Conservation (phyloP, 2,797 vertebrate genomes). For the Phrynocephalus vlangalii region DNA sequence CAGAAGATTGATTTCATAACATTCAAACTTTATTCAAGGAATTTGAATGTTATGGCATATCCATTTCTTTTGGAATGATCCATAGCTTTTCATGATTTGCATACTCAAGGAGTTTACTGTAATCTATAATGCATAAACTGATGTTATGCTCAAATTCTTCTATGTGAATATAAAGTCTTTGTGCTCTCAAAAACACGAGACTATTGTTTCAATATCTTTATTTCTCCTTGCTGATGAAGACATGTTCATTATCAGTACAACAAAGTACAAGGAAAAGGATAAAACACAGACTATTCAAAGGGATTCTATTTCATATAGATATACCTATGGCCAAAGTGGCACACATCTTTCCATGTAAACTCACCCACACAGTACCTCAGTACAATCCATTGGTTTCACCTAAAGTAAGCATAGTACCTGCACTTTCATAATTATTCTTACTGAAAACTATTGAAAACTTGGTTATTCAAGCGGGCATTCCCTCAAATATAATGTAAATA, state of each 20-base stretch:
- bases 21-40: no score
- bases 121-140: no score
- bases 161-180: conserved; percentile 20
- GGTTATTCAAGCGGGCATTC: no score
- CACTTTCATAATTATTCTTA: conserved; percentile 64
- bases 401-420: conserved; percentile 29
- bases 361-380: background rate
- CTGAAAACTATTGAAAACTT: background rate
- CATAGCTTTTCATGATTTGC: no score
- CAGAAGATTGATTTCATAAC: no score
- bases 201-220: background rate
- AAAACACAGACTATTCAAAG: no score
- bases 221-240: conserved; percentile 42
- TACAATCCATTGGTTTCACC: background rate
- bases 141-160: background rate
- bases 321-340: background rate
- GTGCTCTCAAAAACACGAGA: background rate
- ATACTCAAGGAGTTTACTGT: no score
- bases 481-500: no score
- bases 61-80: no score
- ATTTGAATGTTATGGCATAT: no score
- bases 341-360: conserved; percentile 26
- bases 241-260: background rate
- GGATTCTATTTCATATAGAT: no score
- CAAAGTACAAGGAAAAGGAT: conserved; percentile 18